Evolutionary conservation across 1,140 invertebrate species (phyloP), one percentile per base, ranked within the genome.

Genomic region (Calephelis virginiensis): DNA sequence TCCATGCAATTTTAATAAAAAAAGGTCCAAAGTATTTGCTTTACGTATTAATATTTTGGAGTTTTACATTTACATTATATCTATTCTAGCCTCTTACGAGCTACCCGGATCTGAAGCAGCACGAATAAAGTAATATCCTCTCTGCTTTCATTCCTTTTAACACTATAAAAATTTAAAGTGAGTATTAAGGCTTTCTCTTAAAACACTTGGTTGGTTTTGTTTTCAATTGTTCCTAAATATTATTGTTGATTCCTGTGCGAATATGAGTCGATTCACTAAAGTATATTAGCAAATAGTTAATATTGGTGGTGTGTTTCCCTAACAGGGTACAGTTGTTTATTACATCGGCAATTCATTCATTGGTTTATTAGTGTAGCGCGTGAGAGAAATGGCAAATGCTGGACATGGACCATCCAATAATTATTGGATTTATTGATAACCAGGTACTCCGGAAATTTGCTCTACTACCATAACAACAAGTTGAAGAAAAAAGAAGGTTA

Each of bases 341-440:
- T 82, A 75, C 73, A 66, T 66, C 56, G 68, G 75, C 78, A 79
- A 78, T 85, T 80, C 78, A 82, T 86, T 80, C 73, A 83, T 84
- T 76, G 77, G 65, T 81, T 83, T 85, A 87, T 89, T 89, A 87
- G 79, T 63, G 53, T 53, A 64, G 74, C 69, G 71, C 83, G 84
- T 87, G 86, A 74, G 67, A 70, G 72, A 79, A 83, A 86, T 89
- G 77, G 76, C 64, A 48, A 43, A 66, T 70, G 70, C 56, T 63
- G 65, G 61, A 53, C 43, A 62, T 63, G 48, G 65, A 69, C 50
- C 53, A 60, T 67, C 67, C 49, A 69, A 77, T 77, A 72, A 73
- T 72, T 71, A 79, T 80, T 76, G 69, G 68, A 74, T 81, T 69
- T 70, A 68, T 70, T 63, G 43, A 40, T 46, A 14, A 61, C 43